Conservation (phyloP, 2,888 invertebrate genomes). For the Metellina segmentata region DNA sequence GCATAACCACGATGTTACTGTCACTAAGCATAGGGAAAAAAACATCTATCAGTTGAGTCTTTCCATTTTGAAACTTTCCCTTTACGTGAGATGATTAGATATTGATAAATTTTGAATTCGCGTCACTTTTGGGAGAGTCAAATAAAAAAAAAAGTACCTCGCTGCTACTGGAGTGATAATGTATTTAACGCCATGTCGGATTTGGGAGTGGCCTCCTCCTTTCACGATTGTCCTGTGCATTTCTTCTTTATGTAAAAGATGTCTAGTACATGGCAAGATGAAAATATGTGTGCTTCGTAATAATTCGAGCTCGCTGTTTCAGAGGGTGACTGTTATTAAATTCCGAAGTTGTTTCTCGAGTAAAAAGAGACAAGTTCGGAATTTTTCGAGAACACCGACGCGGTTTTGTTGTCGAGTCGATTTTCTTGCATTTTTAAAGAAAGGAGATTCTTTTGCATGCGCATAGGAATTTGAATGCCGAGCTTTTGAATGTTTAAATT, state of each 20-base stretch:
- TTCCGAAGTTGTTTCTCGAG: not conserved
- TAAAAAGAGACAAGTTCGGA: not conserved
- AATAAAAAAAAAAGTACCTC: not conserved
- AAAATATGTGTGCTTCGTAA: not conserved
- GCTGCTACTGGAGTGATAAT: not conserved
- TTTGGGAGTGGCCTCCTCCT: not conserved
- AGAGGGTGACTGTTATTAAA: not conserved
- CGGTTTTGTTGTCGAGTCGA: not conserved
- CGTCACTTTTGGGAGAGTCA: not conserved
- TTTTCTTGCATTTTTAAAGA: not conserved
- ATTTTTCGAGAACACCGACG: not conserved
- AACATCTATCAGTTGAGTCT: not conserved
- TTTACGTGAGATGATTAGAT: constrained; percentile 17
- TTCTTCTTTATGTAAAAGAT: not conserved
- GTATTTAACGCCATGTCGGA: not conserved
- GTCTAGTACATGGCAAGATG: not conserved
- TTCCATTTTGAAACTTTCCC: constrained; percentile 11
- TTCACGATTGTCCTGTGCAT: not conserved
- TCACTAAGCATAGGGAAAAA: constrained; percentile 18
- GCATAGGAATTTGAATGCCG: too few relatives aligned
- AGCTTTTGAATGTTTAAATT: too few relatives aligned
- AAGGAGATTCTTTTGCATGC: not conserved
- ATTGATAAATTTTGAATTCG: constrained; percentile 1
- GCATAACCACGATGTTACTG: constrained; percentile 7
- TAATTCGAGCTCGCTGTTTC: not conserved